phyloP scores from a whole-genome alignment of 1,140 invertebrate species.

The Anadara kagoshimensis region DNA sequence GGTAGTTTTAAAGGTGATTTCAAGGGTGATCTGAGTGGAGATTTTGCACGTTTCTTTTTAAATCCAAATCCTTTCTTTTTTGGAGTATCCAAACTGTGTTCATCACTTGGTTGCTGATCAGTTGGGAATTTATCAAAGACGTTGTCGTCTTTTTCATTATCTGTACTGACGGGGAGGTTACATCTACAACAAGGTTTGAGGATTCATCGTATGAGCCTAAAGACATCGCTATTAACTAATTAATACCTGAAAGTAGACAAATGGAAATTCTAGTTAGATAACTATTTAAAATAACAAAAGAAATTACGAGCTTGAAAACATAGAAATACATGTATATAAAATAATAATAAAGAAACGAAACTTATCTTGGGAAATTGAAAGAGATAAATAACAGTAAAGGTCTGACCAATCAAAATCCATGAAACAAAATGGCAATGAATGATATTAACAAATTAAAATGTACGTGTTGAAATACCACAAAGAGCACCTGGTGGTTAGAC shows the following conservation, averaged over 20 bases:
- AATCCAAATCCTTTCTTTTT: conserved; percentile 51
- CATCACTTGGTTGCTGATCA: neutral
- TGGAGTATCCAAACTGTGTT: neutral
- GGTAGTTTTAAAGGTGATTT: conserved; percentile 40
- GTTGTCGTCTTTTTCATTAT: conserved; percentile 47
- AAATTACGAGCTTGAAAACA: neutral
- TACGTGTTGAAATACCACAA: too few species aligned
- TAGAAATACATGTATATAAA: neutral
- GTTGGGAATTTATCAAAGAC: conserved; percentile 1
- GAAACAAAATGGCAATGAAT: too few species aligned
- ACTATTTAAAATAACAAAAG: neutral
- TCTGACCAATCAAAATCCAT: too few species aligned
- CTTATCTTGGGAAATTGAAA: too few species aligned
- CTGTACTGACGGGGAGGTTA: conserved; percentile 51
- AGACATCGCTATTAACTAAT: conserved; percentile 62
- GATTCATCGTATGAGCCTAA: conserved; percentile 67
- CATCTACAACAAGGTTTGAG: conserved; percentile 62
- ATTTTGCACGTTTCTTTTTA: conserved; percentile 49
- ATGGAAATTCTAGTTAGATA: neutral
- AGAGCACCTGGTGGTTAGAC: too few species aligned
- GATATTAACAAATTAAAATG: too few species aligned
- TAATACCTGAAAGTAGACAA: conserved; percentile 48
- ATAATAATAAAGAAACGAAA: too few species aligned
- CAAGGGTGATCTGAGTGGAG: conserved; percentile 44
- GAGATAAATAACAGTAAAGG: too few species aligned